Conservation (phyloP, 2,113 vertebrate genomes). For the Pollachius pollachius region DNA sequence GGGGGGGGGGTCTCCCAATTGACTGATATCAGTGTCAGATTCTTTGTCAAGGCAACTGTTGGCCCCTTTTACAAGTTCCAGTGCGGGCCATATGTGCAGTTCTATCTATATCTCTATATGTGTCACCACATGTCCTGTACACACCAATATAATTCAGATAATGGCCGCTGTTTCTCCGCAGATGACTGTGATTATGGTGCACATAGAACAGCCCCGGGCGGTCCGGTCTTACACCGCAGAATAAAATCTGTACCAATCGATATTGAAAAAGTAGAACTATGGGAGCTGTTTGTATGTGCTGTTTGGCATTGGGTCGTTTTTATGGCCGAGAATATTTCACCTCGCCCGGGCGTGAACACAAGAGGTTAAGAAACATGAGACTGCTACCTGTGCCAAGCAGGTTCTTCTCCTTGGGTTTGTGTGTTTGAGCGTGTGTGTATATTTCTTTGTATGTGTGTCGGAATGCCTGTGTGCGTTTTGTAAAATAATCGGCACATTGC, state of each 20-base stretch:
- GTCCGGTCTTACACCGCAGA: conserved; percentile 18
- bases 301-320: no score
- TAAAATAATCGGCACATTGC: no score
- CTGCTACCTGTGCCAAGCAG: no score
- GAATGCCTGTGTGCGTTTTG: background rate
- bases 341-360: no score
- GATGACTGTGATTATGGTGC: conserved; percentile 24
- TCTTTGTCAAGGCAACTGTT: conserved; percentile 14
- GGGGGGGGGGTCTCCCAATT: conserved; percentile 44
- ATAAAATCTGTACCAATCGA: conserved; percentile 28
- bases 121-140: conserved; percentile 41
- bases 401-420: background rate
- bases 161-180: conserved; percentile 27
- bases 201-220: conserved; percentile 20
- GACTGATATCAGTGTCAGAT: conserved; percentile 62
- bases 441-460: background rate
- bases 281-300: background rate
- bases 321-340: no score
- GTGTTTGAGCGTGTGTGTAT: background rate
- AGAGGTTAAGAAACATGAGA: no score
- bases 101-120: conserved; percentile 15
- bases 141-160: conserved; percentile 42
- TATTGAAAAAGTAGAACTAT: conserved; percentile 24
- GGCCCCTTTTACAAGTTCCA: background rate
- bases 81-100: conserved; percentile 29